phyloP scores from a whole-genome alignment of 2,113 vertebrate genomes.

The Periophthalmodon schlosseri region DNA sequence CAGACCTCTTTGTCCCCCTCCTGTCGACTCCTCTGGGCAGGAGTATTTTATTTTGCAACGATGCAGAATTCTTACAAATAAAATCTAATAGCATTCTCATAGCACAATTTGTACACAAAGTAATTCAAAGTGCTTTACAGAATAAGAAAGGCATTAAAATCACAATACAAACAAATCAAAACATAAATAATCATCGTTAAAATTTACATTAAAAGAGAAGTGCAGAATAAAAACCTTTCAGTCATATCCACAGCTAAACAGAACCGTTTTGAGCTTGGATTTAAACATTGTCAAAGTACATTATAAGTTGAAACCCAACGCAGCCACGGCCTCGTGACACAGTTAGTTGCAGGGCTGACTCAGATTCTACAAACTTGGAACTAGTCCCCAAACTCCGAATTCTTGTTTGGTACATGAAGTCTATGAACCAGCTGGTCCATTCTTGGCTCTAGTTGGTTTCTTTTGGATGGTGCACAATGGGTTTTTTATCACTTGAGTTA shows the following conservation, averaged over 20 bases:
- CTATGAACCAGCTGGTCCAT: conserved; percentile 22
- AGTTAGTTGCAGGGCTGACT: neutral
- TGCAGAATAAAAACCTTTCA: too few relatives aligned
- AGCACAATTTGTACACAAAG: too few relatives aligned
- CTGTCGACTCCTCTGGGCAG: too few relatives aligned
- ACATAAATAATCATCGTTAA: too few relatives aligned
- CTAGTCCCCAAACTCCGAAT: conserved; percentile 45
- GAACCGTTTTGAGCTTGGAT: too few relatives aligned
- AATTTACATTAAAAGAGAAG: too few relatives aligned
- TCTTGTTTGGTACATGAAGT: conserved; percentile 31
- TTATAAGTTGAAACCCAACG: neutral
- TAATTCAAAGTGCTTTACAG: too few relatives aligned
- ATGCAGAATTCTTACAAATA: neutral
- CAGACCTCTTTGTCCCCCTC: too few relatives aligned
- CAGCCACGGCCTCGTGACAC: neutral
- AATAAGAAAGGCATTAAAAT: too few relatives aligned
- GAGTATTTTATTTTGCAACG: neutral
- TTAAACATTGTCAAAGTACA: too few relatives aligned
- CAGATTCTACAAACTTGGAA: conserved; percentile 15
- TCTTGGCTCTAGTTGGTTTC: conserved; percentile 39
- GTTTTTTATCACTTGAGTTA: conserved; percentile 51
- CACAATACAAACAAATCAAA: too few relatives aligned
- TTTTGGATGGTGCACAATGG: conserved; percentile 37
- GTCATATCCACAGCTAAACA: too few relatives aligned
- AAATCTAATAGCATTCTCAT: neutral